Percentiles rank a stretch among this genome's conserved stretches.
phyloP scores from a whole-genome alignment of 2,888 invertebrate species.

The Physocephala rufipes region DNA sequence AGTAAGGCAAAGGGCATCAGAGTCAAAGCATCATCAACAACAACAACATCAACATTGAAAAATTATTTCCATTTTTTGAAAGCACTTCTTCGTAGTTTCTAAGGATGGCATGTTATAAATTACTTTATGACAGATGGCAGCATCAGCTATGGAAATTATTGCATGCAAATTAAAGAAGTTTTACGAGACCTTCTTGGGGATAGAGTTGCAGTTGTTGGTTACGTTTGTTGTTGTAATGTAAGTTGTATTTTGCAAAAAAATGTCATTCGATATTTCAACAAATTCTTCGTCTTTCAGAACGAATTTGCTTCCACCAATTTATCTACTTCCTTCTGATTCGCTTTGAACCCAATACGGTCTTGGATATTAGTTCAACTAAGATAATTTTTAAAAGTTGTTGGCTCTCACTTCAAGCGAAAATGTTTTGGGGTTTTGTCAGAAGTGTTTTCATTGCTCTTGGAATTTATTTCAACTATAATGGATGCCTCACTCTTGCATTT shows the following conservation, averaged over 20 bases:
- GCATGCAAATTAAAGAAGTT: background rate
- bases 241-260: background rate
- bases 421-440: too few species aligned
- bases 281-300: background rate
- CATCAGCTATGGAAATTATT: background rate
- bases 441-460: slow-evolving; percentile 1
- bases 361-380: too few species aligned
- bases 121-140: slow-evolving; percentile 4
- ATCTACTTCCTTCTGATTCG: too few species aligned
- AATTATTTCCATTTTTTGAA: slow-evolving; percentile 5
- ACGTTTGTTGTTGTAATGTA: slow-evolving; percentile 1
- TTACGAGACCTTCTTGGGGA: background rate
- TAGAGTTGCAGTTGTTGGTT: background rate
- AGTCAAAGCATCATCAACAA: background rate
- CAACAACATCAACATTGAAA: background rate
- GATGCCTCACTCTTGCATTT: too few species aligned
- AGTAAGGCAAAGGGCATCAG: background rate
- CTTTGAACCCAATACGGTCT: too few species aligned
- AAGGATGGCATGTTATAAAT: slow-evolving; percentile 25
- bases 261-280: slow-evolving; percentile 14
- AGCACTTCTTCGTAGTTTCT: background rate
- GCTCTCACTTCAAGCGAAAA: too few species aligned
- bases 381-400: too few species aligned
- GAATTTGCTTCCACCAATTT: too few species aligned
- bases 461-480: too few species aligned